Percentiles rank a stretch among this genome's conserved stretches.
These are phyloP conservation scores for Oryzias sinensis DNA, from an alignment of 2,797 vertebrate species.

Conservation along the genomic window DNA sequence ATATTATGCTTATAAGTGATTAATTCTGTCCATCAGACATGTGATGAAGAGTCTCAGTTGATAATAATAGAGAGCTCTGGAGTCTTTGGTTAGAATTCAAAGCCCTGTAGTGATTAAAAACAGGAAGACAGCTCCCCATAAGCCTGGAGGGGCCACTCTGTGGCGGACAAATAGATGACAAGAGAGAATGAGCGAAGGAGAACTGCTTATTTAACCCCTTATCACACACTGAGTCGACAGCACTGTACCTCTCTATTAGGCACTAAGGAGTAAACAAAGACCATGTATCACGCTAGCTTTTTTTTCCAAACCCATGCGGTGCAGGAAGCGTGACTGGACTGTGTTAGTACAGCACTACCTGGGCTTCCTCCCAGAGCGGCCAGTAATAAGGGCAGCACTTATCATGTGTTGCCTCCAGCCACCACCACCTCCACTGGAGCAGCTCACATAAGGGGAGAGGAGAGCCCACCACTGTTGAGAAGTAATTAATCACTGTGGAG, in stretches of 20 bases:
- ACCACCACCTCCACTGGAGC: constrained; percentile 76
- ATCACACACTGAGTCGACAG: constrained; percentile 42
- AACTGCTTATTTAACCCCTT: constrained; percentile 57
- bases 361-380: constrained; percentile 88
- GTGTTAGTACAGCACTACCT: constrained; percentile 62
- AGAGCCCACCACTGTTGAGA: constrained; percentile 88
- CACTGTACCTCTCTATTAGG: constrained; percentile 57
- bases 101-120: constrained; percentile 66
- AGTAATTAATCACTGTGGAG: constrained; percentile 99
- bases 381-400: constrained; percentile 96
- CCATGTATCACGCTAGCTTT: constrained; percentile 49
- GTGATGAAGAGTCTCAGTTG: constrained; percentile 57
- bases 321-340: constrained; percentile 57
- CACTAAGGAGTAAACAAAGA: constrained; percentile 64
- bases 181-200: constrained; percentile 36
- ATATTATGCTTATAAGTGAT: constrained; percentile 62
- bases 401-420: constrained; percentile 93
- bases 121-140: constrained; percentile 54
- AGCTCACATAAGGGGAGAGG: constrained; percentile 81
- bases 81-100: constrained; percentile 59
- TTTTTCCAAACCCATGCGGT: constrained; percentile 33
- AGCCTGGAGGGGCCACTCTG: constrained; percentile 28
- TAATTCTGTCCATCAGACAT: constrained; percentile 66
- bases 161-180: constrained; percentile 25
- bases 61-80: constrained; percentile 67